phyloP scores from a whole-genome alignment of 2,888 invertebrate genomes.

The Caenorhabditis sulstoni region DNA sequence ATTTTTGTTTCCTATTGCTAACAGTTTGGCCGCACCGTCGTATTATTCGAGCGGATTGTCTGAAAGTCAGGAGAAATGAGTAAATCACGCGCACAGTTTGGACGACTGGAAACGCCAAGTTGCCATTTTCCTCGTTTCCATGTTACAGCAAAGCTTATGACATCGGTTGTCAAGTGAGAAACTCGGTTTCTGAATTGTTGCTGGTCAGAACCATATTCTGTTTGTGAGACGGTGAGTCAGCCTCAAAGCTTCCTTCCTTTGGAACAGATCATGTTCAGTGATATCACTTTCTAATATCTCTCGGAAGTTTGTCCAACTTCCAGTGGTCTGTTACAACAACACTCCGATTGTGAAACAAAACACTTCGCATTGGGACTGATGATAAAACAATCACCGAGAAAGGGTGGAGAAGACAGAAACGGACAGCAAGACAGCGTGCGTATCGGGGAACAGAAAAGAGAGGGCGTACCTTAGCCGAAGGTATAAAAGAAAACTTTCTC shows the following conservation, averaged over 20 bases:
- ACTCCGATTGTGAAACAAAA: slow-evolving; percentile 19
- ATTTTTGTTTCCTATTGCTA: too few relatives aligned
- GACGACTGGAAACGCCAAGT: too few relatives aligned
- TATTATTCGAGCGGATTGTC: too few relatives aligned
- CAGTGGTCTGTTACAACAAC: slow-evolving; percentile 8
- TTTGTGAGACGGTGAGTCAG: too few relatives aligned
- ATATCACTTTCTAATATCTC: slow-evolving; percentile 17
- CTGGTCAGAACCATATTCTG: too few relatives aligned
- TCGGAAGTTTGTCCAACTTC: slow-evolving; percentile 4
- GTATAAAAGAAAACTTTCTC: slow-evolving; percentile 31
- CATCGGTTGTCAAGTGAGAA: too few relatives aligned
- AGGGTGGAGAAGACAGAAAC: slow-evolving; percentile 37
- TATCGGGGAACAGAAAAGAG: slow-evolving; percentile 11
- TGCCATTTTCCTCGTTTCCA: too few relatives aligned
- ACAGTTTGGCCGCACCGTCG: too few relatives aligned
- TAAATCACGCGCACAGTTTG: too few relatives aligned
- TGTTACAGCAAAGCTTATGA: too few relatives aligned
- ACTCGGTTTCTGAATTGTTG: too few relatives aligned
- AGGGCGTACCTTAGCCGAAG: slow-evolving; percentile 32
- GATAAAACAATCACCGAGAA: slow-evolving; percentile 19
- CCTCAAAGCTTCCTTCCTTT: not conserved
- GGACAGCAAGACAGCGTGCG: slow-evolving; percentile 22
- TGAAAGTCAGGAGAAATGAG: too few relatives aligned
- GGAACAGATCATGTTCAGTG: slow-evolving; percentile 14
- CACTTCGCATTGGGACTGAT: slow-evolving; percentile 9